Evolutionary conservation across 2,797 vertebrate species (phyloP).

Genomic region (Pteronotus mesoamericanus): DNA sequence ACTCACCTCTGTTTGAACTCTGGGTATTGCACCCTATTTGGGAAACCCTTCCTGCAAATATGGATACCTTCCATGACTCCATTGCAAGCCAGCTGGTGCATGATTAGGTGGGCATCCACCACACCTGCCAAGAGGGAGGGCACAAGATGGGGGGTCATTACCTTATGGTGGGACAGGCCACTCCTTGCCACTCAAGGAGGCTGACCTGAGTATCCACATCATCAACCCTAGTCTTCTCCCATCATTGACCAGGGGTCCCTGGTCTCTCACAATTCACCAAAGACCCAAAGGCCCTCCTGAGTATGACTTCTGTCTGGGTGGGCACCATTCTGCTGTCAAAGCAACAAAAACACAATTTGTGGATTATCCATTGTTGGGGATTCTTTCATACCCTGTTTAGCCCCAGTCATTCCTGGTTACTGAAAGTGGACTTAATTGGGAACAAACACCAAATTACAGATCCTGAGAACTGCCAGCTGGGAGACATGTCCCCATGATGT

Average conservation of each 20-base stretch:
- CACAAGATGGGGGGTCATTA: not conserved
- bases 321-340: not conserved
- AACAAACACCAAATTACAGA: not conserved
- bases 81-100: constrained; percentile 85
- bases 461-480: not conserved
- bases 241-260: not conserved
- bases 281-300: not conserved
- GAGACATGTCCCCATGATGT: not conserved
- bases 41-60: constrained; percentile 87
- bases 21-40: constrained; percentile 84
- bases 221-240: not conserved
- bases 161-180: not conserved
- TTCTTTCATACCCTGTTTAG: not conserved
- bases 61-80: constrained; percentile 84
- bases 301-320: not conserved
- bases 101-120: constrained; percentile 82
- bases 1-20: constrained; percentile 86
- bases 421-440: not conserved
- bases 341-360: not conserved
- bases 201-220: not conserved
- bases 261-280: not conserved
- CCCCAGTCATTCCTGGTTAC: not conserved
- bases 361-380: not conserved
- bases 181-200: not conserved
- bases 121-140: constrained; percentile 73